Conservation (phyloP, 2,113 vertebrate species). For the Haemorhous mexicanus region DNA sequence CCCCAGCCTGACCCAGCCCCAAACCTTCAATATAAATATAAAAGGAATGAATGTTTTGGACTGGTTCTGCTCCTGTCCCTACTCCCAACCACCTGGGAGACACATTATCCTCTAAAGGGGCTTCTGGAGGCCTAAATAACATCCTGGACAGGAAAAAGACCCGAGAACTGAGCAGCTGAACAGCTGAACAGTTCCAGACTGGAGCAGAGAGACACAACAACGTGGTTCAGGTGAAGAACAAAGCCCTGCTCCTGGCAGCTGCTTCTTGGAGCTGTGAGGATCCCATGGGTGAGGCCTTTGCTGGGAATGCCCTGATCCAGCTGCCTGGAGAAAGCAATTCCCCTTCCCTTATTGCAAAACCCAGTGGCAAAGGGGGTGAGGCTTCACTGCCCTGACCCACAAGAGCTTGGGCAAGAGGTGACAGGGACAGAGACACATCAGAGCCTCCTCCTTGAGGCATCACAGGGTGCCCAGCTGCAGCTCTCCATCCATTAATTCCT, state of each 20-base stretch:
- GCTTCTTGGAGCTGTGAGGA: not conserved
- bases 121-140: not conserved
- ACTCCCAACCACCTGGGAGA: not conserved
- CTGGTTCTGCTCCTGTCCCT: not conserved
- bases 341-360: not conserved
- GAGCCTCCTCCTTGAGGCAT: not conserved
- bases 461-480: not conserved
- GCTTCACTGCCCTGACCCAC: not conserved
- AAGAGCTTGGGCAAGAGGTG: not conserved
- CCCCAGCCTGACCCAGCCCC: not conserved
- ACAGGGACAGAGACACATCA: not conserved
- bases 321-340: not conserved
- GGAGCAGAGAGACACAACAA: not conserved
- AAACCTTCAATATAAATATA: not conserved
- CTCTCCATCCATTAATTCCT: not conserved
- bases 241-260: accelerated
- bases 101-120: not conserved
- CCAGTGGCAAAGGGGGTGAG: not conserved
- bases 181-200: not conserved
- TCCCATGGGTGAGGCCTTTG: not conserved
- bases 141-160: not conserved
- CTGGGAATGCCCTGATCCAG: not conserved
- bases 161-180: not conserved
- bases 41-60: not conserved
- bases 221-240: not conserved